These are phyloP conservation scores for Alloplasta piceator DNA, from an alignment of 2,888 invertebrate species.

Conservation along the genomic window DNA sequence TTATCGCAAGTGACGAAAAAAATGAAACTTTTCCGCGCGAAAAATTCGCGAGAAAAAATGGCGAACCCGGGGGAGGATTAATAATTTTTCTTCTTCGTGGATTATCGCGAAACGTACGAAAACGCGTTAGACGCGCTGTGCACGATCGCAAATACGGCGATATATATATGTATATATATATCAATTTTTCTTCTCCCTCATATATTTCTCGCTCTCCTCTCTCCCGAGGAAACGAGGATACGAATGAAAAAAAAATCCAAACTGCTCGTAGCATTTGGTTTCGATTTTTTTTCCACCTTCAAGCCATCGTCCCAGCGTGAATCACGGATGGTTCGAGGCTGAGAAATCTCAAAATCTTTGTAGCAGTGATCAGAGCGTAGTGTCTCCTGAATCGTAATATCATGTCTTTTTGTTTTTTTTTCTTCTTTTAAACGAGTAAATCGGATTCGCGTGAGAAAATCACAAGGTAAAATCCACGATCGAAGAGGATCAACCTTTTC, in stretches of 20 bases:
- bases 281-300: too few relatives aligned
- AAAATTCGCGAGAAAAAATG: too few relatives aligned
- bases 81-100: not conserved
- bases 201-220: too few relatives aligned
- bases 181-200: conserved; percentile 18
- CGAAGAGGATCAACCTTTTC: conserved; percentile 4
- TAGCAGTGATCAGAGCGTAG: not conserved
- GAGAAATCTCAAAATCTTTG: not conserved
- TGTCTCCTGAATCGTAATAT: conserved; percentile 34
- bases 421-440: conserved; percentile 6
- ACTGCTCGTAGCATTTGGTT: too few relatives aligned
- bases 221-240: too few relatives aligned
- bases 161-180: conserved; percentile 6
- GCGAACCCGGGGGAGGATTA: too few relatives aligned
- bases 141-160: conserved; percentile 21
- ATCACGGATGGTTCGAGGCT: too few relatives aligned
- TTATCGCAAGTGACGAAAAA: not conserved
- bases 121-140: conserved; percentile 28
- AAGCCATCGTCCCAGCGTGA: too few relatives aligned
- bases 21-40: too few relatives aligned
- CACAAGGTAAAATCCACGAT: too few relatives aligned
- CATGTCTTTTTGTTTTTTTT: conserved; percentile 54
- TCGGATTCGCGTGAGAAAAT: too few relatives aligned
- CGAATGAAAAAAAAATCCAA: too few relatives aligned
- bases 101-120: conserved; percentile 14